Evolutionary conservation across 2,888 invertebrate genomes (phyloP).

Genomic region (Heteromurus nitidus): DNA sequence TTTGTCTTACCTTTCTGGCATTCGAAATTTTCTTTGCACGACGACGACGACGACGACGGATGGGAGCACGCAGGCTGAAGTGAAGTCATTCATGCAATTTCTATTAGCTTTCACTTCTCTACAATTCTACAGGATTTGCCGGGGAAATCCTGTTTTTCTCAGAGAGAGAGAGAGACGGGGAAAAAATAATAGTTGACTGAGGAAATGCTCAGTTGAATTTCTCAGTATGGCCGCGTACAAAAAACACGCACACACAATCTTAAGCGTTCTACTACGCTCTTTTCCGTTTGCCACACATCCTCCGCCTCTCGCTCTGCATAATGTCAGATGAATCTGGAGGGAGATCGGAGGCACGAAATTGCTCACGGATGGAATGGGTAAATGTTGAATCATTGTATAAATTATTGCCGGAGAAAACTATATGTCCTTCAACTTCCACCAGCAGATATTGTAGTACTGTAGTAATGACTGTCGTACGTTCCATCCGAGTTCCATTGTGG

Average conservation of each 20-base stretch:
- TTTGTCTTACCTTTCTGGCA: slow-evolving; percentile 34
- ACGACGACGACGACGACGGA: slow-evolving; percentile 25
- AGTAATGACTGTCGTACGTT: neutral
- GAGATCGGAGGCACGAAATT: neutral
- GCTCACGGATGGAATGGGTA: neutral
- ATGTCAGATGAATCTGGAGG: neutral
- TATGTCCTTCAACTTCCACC: slow-evolving; percentile 3
- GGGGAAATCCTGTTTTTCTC: slow-evolving; percentile 31
- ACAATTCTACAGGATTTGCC: slow-evolving; percentile 53
- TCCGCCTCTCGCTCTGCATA: slow-evolving; percentile 1
- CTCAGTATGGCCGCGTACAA: slow-evolving; percentile 27
- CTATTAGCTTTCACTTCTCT: slow-evolving; percentile 59
- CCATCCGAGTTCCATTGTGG: neutral
- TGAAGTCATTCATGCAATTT: slow-evolving; percentile 65
- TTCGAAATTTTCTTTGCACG: slow-evolving; percentile 13
- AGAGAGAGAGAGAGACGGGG: neutral
- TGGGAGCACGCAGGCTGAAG: slow-evolving; percentile 49
- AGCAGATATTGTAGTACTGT: neutral
- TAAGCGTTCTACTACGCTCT: neutral
- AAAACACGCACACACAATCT: too few species aligned
- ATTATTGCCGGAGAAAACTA: slow-evolving; percentile 17
- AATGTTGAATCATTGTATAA: slow-evolving; percentile 4
- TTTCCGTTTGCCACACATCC: neutral
- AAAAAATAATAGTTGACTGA: slow-evolving; percentile 58
- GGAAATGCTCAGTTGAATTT: slow-evolving; percentile 31